Base-by-base conservation (phyloP, 2,888 invertebrate genomes). In the Elysia crispata region DNA sequence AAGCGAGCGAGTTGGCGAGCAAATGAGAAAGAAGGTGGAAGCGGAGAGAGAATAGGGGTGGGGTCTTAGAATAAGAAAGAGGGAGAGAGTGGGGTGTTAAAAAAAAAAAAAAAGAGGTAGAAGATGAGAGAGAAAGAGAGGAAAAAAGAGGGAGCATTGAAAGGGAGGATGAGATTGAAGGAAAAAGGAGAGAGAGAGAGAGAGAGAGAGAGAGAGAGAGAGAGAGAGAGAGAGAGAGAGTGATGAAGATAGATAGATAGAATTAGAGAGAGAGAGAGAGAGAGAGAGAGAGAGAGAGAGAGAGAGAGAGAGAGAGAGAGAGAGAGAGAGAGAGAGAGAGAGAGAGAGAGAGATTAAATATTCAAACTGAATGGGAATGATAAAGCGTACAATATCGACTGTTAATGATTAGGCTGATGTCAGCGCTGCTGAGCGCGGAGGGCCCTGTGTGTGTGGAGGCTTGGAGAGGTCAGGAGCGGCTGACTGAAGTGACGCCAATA, bases 201-300 rank as follows among this genome's bases (percentile, higher is more conserved):
- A 77, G 23, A 77, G 31, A 77, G 50, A 69, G 54, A 77, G 50
- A 77, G 62, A 77, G 6, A 77, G 69, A 77, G 5, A 77, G 62
- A 67, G 6, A 77, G 20, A 76, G n/a, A 76, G 57, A 76, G 25
- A 76, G 64, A 76, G 3, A 76, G 64, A 76, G 6, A 76, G 64
- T 62, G 0, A 76, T 31, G 62, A 5, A 76, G 64, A 76, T n/a
- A 76, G 76, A 76, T 8, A 76, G 76, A 76, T 8, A 76, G 76
- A 76, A 3, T 62, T 31, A 76, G 6, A 60, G 31, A 31, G 6
- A 60, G 60, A 31, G 3, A 31, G 3, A 60, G 11, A 60, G 60
- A 60, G 11, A 60, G n/a, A 60, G 1, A 60, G 60, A 28, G 20
- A 60, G 57, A 60, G 3, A 57, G 28, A 75, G 20, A 76, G 41